Evolutionary conservation across 2,888 invertebrate species (phyloP).

Genomic region (Eulithis testata): DNA sequence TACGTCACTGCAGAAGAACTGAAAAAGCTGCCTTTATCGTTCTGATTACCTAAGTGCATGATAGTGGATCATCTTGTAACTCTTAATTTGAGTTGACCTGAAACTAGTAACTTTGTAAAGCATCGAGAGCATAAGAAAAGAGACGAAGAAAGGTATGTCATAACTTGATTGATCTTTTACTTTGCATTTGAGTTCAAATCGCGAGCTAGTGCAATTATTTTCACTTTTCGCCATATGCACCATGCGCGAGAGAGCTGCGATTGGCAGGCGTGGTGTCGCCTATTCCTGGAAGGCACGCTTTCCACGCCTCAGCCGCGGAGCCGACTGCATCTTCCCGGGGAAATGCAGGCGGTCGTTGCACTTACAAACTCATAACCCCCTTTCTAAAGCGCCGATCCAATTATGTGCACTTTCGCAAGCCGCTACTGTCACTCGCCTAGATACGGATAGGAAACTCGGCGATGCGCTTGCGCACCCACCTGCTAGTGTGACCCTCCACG

Average conservation of each 20-base stretch:
- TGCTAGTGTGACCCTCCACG: constrained; percentile 52
- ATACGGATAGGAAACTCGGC: constrained; percentile 80
- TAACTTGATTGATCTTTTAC: neutral
- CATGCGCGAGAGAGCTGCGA: constrained; percentile 60
- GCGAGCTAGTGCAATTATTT: constrained; percentile 53
- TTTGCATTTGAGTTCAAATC: constrained; percentile 16
- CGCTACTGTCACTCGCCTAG: constrained; percentile 84
- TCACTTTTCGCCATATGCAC: constrained; percentile 74
- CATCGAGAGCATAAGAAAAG: neutral
- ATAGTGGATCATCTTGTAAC: too few species aligned
- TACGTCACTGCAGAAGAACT: neutral
- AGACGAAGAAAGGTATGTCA: neutral
- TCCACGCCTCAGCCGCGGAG: constrained; percentile 61
- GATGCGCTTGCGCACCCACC: constrained; percentile 74
- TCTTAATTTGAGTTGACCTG: neutral
- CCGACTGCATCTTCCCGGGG: constrained; percentile 79
- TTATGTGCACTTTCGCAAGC: constrained; percentile 85
- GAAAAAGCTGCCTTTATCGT: neutral
- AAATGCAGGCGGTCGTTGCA: constrained; percentile 82
- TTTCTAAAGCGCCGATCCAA: constrained; percentile 84
- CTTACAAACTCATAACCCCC: constrained; percentile 85
- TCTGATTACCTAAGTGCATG: neutral
- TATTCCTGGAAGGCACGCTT: constrained; percentile 80
- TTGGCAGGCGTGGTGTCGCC: constrained; percentile 50
- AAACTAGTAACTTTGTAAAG: neutral